Evolutionary conservation across 2,113 vertebrate species (phyloP).

Genomic region (Solea solea): DNA sequence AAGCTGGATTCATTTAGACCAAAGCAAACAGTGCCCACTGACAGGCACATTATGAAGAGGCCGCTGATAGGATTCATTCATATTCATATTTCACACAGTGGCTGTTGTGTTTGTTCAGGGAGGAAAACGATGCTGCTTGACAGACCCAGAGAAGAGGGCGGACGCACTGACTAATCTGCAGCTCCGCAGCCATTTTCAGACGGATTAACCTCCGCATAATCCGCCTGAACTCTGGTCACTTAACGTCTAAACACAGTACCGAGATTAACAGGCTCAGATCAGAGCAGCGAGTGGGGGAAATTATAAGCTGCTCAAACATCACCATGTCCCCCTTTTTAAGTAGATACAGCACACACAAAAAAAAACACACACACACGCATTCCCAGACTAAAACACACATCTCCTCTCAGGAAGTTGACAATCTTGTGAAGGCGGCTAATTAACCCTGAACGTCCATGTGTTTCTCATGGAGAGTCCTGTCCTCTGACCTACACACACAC

Average conservation of each 20-base stretch:
- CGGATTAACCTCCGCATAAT: conserved; percentile 59
- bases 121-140: conserved; percentile 1
- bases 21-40: not conserved
- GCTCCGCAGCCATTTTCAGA: conserved; percentile 55
- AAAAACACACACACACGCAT: not conserved
- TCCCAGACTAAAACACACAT: not conserved
- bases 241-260: conserved; percentile 44
- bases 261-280: conserved; percentile 50
- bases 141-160: conserved; percentile 28
- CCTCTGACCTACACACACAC: conserved; percentile 17
- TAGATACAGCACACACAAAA: conserved; percentile 9
- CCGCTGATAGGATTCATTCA: conserved; percentile 15
- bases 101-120: conserved; percentile 12
- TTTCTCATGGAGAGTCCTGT: conserved; percentile 34
- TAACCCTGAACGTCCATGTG: conserved; percentile 19
- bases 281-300: conserved; percentile 45
- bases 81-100: conserved; percentile 14
- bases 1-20: not conserved
- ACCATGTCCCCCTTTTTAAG: conserved; percentile 7
- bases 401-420: conserved; percentile 35
- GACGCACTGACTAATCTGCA: conserved; percentile 33
- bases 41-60: too few relatives aligned
- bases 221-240: conserved; percentile 56
- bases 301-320: conserved; percentile 51
- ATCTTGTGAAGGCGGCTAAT: conserved; percentile 34